Percentiles rank a stretch among this genome's conserved stretches.
phyloP scores from a whole-genome alignment of 2,797 vertebrate genomes.

The Chrosomus eos region DNA sequence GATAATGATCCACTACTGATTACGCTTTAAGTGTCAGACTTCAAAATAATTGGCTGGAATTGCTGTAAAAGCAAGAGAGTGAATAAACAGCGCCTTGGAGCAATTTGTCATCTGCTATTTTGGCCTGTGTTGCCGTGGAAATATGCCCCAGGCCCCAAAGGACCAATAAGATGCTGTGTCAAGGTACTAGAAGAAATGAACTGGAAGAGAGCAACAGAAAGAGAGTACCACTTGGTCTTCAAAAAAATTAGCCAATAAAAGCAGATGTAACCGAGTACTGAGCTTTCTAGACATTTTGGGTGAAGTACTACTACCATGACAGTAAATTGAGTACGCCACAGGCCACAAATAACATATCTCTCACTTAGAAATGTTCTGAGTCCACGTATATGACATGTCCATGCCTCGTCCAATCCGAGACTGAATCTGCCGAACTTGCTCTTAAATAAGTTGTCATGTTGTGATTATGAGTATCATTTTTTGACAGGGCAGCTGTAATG shows the following conservation, averaged over 20 bases:
- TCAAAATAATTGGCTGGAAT: slow-evolving; percentile 65
- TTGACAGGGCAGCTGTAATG: slow-evolving; percentile 39
- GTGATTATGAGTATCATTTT: slow-evolving; percentile 40
- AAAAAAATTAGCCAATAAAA: slow-evolving; percentile 36
- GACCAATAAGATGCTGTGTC: slow-evolving; percentile 52
- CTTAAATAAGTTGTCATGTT: slow-evolving; percentile 47
- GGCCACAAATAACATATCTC: slow-evolving; percentile 37
- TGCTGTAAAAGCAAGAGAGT: slow-evolving; percentile 56
- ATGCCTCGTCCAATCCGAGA: not conserved
- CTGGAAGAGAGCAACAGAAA: slow-evolving; percentile 21
- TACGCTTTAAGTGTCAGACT: slow-evolving; percentile 57
- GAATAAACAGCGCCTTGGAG: slow-evolving; percentile 56
- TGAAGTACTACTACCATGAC: not conserved
- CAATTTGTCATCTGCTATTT: slow-evolving; percentile 58
- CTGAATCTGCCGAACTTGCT: slow-evolving; percentile 23
- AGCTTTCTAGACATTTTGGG: slow-evolving; percentile 14
- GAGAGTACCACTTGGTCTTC: slow-evolving; percentile 23
- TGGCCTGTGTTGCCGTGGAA: slow-evolving; percentile 41
- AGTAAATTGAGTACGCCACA: not conserved
- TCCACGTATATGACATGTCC: slow-evolving; percentile 16
- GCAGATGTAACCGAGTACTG: slow-evolving; percentile 12
- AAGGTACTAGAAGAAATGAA: slow-evolving; percentile 44
- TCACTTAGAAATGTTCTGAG: not conserved
- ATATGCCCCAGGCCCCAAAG: slow-evolving; percentile 33
- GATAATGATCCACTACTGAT: slow-evolving; percentile 60